Evolutionary conservation across 2,888 invertebrate genomes (phyloP).

Genomic region (Pemphredon lugubris): DNA sequence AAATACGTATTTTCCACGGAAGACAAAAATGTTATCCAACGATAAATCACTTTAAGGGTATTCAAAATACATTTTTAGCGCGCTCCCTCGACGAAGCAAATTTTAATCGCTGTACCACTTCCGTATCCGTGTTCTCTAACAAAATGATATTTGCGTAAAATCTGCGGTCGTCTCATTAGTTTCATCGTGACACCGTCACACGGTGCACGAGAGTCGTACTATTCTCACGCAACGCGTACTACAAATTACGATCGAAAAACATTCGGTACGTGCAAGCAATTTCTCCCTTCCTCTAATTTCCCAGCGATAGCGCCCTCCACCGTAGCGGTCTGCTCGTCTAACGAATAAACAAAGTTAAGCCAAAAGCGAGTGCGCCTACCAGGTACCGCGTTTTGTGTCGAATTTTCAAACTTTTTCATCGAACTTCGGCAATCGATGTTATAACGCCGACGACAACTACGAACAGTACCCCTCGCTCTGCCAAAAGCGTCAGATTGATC

Average conservation of each 20-base stretch:
- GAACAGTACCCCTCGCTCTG: conserved; percentile 17
- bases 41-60: too few species aligned
- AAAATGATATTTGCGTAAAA: too few species aligned
- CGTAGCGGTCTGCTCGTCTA: conserved; percentile 27
- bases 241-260: conserved; percentile 16
- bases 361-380: too few species aligned
- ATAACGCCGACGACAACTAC: conserved; percentile 13
- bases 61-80: too few species aligned
- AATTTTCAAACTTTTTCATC: conserved; percentile 28
- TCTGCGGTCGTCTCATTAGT: background rate
- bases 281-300: conserved; percentile 27
- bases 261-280: conserved; percentile 32
- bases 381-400: background rate
- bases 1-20: too few species aligned
- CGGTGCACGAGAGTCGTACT: background rate
- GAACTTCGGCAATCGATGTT: conserved; percentile 39
- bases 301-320: conserved; percentile 16
- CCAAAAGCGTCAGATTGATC: conserved; percentile 51
- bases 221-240: background rate
- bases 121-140: too few species aligned
- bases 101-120: too few species aligned
- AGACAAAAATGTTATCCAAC: too few species aligned
- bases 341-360: conserved; percentile 23
- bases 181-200: background rate
- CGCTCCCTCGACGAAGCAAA: too few species aligned